Percentiles rank a stretch among this genome's conserved stretches.
Conservation (phyloP, 2,797 vertebrate species). For the Paratrypauchen microcephalus region DNA sequence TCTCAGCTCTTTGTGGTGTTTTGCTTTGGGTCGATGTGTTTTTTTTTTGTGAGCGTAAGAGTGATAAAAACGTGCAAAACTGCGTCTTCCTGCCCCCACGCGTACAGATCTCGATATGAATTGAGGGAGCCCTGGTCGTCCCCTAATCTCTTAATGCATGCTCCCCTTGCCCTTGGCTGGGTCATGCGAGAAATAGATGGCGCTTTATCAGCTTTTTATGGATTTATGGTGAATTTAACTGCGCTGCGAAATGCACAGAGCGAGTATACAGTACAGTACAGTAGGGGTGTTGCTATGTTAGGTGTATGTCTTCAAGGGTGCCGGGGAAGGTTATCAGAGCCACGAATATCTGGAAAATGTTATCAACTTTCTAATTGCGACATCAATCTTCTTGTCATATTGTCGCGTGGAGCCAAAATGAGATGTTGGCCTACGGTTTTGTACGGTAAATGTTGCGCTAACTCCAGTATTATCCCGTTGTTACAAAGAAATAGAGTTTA, state of each 20-base stretch:
- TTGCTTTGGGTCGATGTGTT: slow-evolving; percentile 23
- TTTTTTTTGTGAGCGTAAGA: slow-evolving; percentile 42
- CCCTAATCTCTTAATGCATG: slow-evolving; percentile 79
- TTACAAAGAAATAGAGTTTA: too few relatives aligned
- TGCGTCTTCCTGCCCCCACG: slow-evolving; percentile 59
- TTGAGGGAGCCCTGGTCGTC: slow-evolving; percentile 60
- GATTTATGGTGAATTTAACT: slow-evolving; percentile 75
- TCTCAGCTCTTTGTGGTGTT: slow-evolving; percentile 11
- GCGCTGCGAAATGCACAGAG: slow-evolving; percentile 17
- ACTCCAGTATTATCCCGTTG: too few relatives aligned
- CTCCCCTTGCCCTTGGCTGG: slow-evolving; percentile 74
- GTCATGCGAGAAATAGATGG: slow-evolving; percentile 74
- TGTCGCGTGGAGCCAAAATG: slow-evolving; percentile 28
- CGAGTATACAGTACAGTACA: slow-evolving; percentile 19
- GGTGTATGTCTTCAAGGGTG: slow-evolving; percentile 40
- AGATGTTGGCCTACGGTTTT: slow-evolving; percentile 7
- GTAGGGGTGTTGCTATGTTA: background rate
- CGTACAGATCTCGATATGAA: slow-evolving; percentile 61
- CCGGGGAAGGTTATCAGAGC: slow-evolving; percentile 54
- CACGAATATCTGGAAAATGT: slow-evolving; percentile 43
- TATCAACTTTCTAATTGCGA: slow-evolving; percentile 56
- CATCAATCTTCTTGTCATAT: slow-evolving; percentile 58
- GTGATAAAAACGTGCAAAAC: slow-evolving; percentile 68
- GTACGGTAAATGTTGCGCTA: slow-evolving; percentile 8
- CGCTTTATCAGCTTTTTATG: slow-evolving; percentile 76